Evolutionary conservation across 2,797 vertebrate genomes (phyloP).

Genomic region (Acanthiza pusilla): DNA sequence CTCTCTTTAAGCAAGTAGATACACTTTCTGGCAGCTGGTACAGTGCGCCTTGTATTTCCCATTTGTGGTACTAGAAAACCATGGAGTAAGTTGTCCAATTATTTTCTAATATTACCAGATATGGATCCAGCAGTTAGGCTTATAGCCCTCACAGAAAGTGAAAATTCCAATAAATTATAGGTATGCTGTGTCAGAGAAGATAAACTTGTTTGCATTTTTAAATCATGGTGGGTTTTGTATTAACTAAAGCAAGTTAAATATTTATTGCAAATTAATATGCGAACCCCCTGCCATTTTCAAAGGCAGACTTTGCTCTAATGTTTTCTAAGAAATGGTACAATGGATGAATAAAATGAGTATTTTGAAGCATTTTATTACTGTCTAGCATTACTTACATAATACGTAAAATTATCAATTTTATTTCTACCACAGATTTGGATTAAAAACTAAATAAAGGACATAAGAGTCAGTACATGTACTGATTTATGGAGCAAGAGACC

Average conservation of each 20-base stretch:
- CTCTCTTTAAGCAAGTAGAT: not conserved
- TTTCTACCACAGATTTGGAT: not conserved
- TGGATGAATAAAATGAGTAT: not conserved
- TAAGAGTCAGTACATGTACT: not conserved
- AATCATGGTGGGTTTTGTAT: not conserved
- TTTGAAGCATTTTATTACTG: not conserved
- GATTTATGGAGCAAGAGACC: not conserved
- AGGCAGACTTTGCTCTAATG: not conserved
- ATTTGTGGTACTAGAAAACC: not conserved
- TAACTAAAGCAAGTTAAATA: not conserved
- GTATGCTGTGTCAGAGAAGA: not conserved
- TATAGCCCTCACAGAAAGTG: not conserved
- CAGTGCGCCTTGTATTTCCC: not conserved
- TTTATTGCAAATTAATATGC: not conserved
- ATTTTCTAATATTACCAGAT: not conserved
- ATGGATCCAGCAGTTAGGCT: not conserved
- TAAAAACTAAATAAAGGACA: not conserved
- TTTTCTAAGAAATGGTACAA: not conserved
- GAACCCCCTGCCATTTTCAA: not conserved
- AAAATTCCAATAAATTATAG: not conserved
- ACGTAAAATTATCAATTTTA: not conserved
- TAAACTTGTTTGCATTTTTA: not conserved
- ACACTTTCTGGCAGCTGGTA: not conserved
- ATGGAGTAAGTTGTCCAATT: not conserved
- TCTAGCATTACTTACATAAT: not conserved